Evolutionary conservation across 1,140 invertebrate genomes (phyloP), one percentile per base, ranked within the genome.

Genomic region (Pentalonia nigronervosa): DNA sequence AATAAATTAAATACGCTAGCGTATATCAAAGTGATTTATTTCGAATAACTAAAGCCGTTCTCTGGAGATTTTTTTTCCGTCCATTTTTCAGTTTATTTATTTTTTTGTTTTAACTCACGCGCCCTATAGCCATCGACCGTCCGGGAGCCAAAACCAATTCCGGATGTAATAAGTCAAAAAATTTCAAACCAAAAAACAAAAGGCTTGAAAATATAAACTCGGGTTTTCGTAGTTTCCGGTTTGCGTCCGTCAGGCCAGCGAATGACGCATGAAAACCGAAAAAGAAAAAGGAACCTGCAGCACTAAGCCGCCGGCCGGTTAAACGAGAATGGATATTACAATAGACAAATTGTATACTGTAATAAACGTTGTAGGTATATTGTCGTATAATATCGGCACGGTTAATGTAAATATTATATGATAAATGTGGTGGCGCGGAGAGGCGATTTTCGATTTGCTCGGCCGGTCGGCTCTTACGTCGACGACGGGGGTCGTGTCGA

Each of bases 1-100:
- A 92, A 92, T 92, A 92, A 92, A 92, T 92, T 92, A 92, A 92
- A 92, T 92, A 92, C 91, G 76, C 91, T 92, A 48, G 91, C 91
- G 91, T 86, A 84, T 83, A 92, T 92, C 91, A 92, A 92, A 92
- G 91, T 92, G 91, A 92, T 92, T 92, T 92, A 92, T 92, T 92
- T 92, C 23, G 81, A 47, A 92, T 92, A 91, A 91, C 90, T 83
- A 92, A 81, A 92, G 91, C 91, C 76, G 76, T 92, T 92, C 91
- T 84, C 47, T 81, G 81, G n/a, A 83, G 48, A 34, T 50, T 92
- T 92, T 92, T 92, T 92, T 92, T 92, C 21, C 21, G n/a, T 25
- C 45, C 23, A 23, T 60, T 76, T 76, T 91, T 34, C 7, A 36
- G 47, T 88, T 88, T 88, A 88, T 88, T 92, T 56, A 53, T 81